A percentile compares a stretch with the other conserved stretches of the same genome.
Evolutionary conservation across 2,797 vertebrate species (phyloP).

Genomic region (Bovichtus variegatus): DNA sequence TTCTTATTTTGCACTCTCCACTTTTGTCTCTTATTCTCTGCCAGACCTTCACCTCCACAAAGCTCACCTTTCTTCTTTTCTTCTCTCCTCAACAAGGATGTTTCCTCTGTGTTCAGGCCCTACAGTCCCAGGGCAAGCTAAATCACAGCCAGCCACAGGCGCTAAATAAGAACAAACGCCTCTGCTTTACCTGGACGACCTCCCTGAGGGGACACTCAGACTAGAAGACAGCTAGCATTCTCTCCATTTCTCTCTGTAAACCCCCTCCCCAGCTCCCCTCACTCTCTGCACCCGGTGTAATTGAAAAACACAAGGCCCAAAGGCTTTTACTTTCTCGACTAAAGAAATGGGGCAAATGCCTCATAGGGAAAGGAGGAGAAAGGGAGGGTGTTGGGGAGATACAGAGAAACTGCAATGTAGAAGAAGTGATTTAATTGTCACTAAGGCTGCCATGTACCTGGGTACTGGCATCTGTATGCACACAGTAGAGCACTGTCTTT

Average conservation of each 20-base stretch:
- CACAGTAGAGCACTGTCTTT: constrained; percentile 12
- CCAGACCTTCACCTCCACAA: constrained; percentile 19
- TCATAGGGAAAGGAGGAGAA: constrained; percentile 35
- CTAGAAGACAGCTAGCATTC: constrained; percentile 46
- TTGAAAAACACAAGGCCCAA: constrained; percentile 68
- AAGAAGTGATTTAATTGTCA: constrained; percentile 34
- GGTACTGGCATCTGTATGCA: constrained; percentile 17
- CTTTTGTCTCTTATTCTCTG: constrained; percentile 4
- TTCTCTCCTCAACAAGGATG: constrained; percentile 10
- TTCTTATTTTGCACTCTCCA: constrained; percentile 2
- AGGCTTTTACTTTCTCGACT: constrained; percentile 50
- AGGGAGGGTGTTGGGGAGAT: constrained; percentile 8
- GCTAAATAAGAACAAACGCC: constrained; percentile 74
- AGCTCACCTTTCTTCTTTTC: constrained; percentile 7
- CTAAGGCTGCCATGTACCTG: constrained; percentile 12
- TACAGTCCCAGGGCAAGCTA: constrained; percentile 46
- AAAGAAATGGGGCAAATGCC: constrained; percentile 54
- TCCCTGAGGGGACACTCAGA: constrained; percentile 64
- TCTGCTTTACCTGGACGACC: constrained; percentile 67
- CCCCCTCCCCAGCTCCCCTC: constrained; percentile 27
- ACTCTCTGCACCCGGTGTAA: constrained; percentile 54
- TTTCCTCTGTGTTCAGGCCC: constrained; percentile 43
- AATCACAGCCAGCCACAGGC: constrained; percentile 71
- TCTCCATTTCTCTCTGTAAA: constrained; percentile 39
- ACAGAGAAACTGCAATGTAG: constrained; percentile 8